Percentiles rank a stretch among this genome's conserved stretches.
phyloP scores from a whole-genome alignment of 2,113 vertebrate species.

The Piprites chloris region DNA sequence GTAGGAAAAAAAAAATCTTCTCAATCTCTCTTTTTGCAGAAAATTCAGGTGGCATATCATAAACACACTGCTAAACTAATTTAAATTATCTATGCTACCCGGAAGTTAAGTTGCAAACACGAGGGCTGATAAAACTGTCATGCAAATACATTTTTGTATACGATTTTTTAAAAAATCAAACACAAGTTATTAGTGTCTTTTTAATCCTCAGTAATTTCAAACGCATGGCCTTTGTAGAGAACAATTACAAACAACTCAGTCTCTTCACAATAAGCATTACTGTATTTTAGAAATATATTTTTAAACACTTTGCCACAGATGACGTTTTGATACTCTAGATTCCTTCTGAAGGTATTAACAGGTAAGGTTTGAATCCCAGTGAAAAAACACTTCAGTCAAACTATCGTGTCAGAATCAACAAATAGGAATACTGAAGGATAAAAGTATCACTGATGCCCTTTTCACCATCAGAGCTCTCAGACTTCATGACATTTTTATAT shows the following conservation, averaged over 20 bases:
- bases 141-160: neutral
- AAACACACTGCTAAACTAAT: neutral
- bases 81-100: neutral
- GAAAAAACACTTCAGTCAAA: neutral
- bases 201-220: neutral
- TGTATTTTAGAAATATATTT: neutral
- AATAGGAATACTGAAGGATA: neutral
- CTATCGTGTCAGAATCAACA: fast-evolving
- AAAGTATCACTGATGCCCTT: neutral
- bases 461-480: neutral
- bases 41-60: neutral
- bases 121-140: neutral
- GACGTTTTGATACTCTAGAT: neutral
- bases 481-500: neutral
- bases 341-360: neutral
- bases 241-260: neutral
- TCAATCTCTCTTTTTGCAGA: neutral
- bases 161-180: neutral
- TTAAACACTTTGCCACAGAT: neutral
- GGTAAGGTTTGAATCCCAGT: neutral
- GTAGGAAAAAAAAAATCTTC: neutral
- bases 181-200: neutral
- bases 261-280: neutral
- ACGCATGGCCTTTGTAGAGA: neutral
- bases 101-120: neutral